A percentile compares a stretch with the other conserved stretches of the same genome.
Evolutionary conservation across 2,888 invertebrate genomes (phyloP).

Genomic region (Tenodera sinensis): DNA sequence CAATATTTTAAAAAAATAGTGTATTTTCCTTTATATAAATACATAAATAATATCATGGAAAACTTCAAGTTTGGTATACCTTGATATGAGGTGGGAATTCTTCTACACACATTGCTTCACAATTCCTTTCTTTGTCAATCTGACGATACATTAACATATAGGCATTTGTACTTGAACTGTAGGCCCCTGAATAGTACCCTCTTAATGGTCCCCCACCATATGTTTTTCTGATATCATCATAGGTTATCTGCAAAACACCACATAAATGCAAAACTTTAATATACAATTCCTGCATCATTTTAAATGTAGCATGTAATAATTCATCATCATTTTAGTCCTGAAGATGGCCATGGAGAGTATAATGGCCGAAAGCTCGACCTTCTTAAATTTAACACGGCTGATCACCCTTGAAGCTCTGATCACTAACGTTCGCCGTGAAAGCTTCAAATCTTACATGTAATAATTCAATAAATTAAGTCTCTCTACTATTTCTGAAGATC

Average conservation of each 20-base stretch:
- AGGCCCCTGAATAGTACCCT: slow-evolving; percentile 68
- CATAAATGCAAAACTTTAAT: not conserved
- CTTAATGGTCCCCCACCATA: slow-evolving; percentile 70
- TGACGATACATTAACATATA: slow-evolving; percentile 90
- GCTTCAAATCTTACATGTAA: too few species aligned
- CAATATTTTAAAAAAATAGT: slow-evolving; percentile 1
- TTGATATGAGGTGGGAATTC: slow-evolving; percentile 74
- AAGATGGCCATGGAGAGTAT: too few species aligned
- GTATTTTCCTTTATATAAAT: not conserved
- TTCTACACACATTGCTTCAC: slow-evolving; percentile 58
- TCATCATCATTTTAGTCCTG: too few species aligned
- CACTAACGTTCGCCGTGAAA: too few species aligned
- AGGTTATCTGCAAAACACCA: slow-evolving; percentile 57
- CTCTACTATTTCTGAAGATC: too few species aligned
- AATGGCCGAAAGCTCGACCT: too few species aligned
- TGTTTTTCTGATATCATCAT: slow-evolving; percentile 76
- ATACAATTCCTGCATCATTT: not conserved
- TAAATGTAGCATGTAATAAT: too few species aligned
- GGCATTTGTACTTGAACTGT: slow-evolving; percentile 79
- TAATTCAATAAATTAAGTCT: too few species aligned
- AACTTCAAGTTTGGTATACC: slow-evolving; percentile 9
- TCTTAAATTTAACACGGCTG: too few species aligned
- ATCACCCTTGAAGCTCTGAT: too few species aligned
- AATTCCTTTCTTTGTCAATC: slow-evolving; percentile 61
- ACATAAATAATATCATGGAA: not conserved